Evolutionary conservation across 2,113 vertebrate species (phyloP), one percentile per base, ranked within the genome.

Genomic region (Tinamus guttatus): DNA sequence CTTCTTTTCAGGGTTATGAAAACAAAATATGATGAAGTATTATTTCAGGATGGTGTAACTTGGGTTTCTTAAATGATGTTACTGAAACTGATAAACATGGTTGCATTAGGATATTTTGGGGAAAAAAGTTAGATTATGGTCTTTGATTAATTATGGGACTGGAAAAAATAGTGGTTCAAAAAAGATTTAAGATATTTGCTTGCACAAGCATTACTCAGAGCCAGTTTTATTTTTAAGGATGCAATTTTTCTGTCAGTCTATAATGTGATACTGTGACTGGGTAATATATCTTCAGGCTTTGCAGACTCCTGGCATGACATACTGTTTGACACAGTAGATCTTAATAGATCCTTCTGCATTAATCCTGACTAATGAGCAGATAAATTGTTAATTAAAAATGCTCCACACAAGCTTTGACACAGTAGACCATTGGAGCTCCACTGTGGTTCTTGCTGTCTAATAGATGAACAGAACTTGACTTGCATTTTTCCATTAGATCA

Each of bases 221-320:
- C 77, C 73, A 84, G 93, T 73, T 94, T 96, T 97, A 93, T 91
- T 93, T 94, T 96, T 96, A 95, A 94, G 85, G 89, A 92, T 81
- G 90, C 58, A 93, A 94, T 97, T 97, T 96, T 95, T 95, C 87
- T 97, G 93, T 90, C 94, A 96, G 87, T 96, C 95, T 94, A 62
- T 96, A 93, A 97, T 95, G 85, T 88, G 94, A 69, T 93, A 78
- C 85, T 81, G 47, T 96, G 92, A 90, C 92, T 90, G 58, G 56
- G 58, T 96, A 88, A 96, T 97, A 93, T 43, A 94, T 97, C 93
- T 93, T 94, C 80, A 93, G 73, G 62, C 34, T 94, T 96, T 96
- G 94, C 86, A 81, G 62, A 81, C 90, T 96, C 32, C 60, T 95
- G 83, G 56, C 81, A 85, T 60, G 82, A 94, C 83, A 87, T 67